Conservation (phyloP, 2,113 vertebrate genomes). For the Corythornis madagascariensis region DNA sequence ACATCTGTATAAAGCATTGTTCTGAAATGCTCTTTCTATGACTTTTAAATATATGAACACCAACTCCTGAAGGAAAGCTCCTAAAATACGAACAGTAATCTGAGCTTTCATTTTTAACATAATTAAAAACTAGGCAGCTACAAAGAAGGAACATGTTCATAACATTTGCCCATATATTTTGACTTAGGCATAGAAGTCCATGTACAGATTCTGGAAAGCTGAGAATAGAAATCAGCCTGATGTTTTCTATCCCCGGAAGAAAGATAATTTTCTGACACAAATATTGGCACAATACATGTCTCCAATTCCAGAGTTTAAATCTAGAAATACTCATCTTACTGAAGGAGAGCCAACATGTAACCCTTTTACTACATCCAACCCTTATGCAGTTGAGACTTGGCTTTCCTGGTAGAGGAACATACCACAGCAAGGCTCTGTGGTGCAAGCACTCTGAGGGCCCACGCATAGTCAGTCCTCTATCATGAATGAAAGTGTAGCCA, state of each 20-base stretch:
- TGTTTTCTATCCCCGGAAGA: background rate
- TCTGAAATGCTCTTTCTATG: background rate
- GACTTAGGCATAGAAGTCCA: background rate
- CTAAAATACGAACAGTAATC: background rate
- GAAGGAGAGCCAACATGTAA: background rate
- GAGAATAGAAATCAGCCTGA: background rate
- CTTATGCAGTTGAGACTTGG: background rate
- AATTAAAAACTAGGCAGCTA: background rate
- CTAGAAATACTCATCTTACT: background rate
- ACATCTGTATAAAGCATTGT: background rate
- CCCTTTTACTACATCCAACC: background rate
- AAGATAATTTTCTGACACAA: slow-evolving; percentile 5
- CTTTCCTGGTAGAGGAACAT: background rate
- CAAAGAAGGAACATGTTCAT: background rate
- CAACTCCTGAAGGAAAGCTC: background rate
- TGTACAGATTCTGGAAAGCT: background rate
- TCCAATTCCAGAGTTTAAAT: background rate
- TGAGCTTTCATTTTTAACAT: background rate
- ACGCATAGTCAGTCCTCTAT: fast-evolving
- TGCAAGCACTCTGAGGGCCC: background rate
- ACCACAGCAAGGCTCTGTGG: background rate
- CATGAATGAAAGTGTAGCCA: fast-evolving
- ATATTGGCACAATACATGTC: background rate
- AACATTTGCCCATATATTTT: background rate
- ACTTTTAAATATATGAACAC: background rate